Conservation (phyloP, 2,797 vertebrate genomes). For the Petrocephalus sullivani region DNA sequence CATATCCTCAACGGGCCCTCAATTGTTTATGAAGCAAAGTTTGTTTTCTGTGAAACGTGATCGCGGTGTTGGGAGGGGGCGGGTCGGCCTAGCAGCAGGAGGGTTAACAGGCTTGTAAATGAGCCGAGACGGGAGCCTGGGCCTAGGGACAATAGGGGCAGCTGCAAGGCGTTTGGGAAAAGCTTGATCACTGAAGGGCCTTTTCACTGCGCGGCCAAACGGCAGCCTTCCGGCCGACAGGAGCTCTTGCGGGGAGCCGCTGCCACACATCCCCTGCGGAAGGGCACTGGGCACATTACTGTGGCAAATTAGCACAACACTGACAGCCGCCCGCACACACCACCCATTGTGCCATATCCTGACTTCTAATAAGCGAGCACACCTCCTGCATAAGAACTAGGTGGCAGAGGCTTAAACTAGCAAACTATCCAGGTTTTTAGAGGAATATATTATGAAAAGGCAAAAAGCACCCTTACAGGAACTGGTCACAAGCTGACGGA, state of each 20-base stretch:
- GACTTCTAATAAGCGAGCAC: background rate
- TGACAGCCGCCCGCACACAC: slow-evolving; percentile 35
- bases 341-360: slow-evolving; percentile 31
- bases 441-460: background rate
- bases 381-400: background rate
- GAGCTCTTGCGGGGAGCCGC: slow-evolving; percentile 38
- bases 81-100: slow-evolving; percentile 51
- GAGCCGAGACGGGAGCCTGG: slow-evolving; percentile 46
- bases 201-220: slow-evolving; percentile 52
- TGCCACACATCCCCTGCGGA: slow-evolving; percentile 33
- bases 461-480: background rate
- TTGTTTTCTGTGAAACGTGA: slow-evolving; percentile 48
- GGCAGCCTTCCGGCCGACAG: slow-evolving; percentile 44
- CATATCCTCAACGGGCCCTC: background rate
- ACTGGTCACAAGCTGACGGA: background rate
- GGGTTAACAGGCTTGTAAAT: slow-evolving; percentile 46
- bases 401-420: background rate
- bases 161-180: slow-evolving; percentile 79
- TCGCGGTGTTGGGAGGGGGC: slow-evolving; percentile 41
- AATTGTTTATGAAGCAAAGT: slow-evolving; percentile 37
- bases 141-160: slow-evolving; percentile 64
- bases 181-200: slow-evolving; percentile 63
- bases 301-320: slow-evolving; percentile 63
- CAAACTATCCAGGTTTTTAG: background rate
- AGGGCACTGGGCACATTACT: slow-evolving; percentile 54